Base-by-base conservation (phyloP, 2,797 vertebrate species). In the Hirundo rustica region DNA sequence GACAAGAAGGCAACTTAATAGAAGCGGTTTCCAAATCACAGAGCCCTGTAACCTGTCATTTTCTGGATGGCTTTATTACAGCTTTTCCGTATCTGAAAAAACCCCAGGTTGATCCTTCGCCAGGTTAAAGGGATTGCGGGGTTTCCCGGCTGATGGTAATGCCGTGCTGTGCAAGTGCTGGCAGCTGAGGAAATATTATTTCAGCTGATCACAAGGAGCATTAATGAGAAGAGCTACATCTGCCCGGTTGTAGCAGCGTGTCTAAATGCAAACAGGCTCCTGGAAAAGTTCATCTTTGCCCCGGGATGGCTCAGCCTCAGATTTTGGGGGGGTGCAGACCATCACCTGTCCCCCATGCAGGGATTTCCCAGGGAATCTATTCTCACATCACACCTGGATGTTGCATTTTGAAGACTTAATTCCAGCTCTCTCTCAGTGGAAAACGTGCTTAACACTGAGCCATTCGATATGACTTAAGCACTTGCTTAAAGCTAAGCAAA, bases 31-130 rank as follows among this genome's bases (percentile, higher is more conserved):
- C 96, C 96, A 95, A 96, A 98, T 97, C 97, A 97, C 95, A 97
- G 94, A 97, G 89, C 92, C 91, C 94, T 94, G 97, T 97, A 98
- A 98, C 97, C 98, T 98, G 98, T 98, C 97, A 98, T 98, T 97
- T 97, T 96, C 95, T 97, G 96, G 97, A 96, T 97, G 96, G 97
- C 96, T 98, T 97, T 97, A 97, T 98, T 97, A 97, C 53, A 94
- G 94, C 94, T 93, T 93, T 94, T 93, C 84, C 50, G 13, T 16
- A 5, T 71, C 74, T 74, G 72, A 50, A 47, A 81, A 89, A 95
- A 65, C 10, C 16, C 34, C 89, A 55, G 89, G 90, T 91, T 95
- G 93, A 85, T 92, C 88, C 94, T 86, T 60, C 1, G 26, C 82
- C 68, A 14, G 88, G 93, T 93, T 93, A 95, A 94, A 90, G 79